Evolutionary conservation across 2,888 invertebrate species (phyloP), one percentile per base, ranked within the genome.

Genomic region (Papilio elwesi): DNA sequence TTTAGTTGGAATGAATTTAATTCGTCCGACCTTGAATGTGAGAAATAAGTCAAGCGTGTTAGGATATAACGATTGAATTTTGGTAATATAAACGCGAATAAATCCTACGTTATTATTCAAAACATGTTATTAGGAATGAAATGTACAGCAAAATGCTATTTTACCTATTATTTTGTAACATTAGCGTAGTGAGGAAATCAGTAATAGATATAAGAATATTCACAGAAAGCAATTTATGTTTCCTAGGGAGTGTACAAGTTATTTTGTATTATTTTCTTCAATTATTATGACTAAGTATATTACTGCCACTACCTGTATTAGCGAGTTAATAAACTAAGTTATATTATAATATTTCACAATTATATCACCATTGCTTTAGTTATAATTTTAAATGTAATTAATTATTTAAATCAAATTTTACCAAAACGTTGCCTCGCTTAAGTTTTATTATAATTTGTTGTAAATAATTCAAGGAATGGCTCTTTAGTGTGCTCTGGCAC

Each of bases 381-480:
- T 79, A 26, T 79, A 81, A 77, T 74, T 78, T 71, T 82, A 87
- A 62, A 83, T 83, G 75, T 89, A 87, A 88, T 73, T 73, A 73
- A 62, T 87, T 87, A 88, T 89, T 89, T 89, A 86, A 88, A 73
- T 87, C 83, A 88, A 89, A 85, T 88, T 89, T 91, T 93, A 93
- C 93, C 93, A 93, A 93, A 93, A 90, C 85, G 89, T 83, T 91
- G 93, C 93, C 93, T 93, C 93, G 93, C 93, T 90, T 92, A 91
- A 85, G 88, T 90, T 92, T 88, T 87, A 88, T 90, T 83, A 81
- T 80, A 77, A 78, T 88, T 85, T 88, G 83, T 87, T 89, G 86
- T 91, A 90, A 87, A 88, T 90, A 86, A 83, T 85, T 85, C 79
- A 84, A 81, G 15, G 59, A 15, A 81, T 82, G 87, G 86, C 80